Percentiles rank a stretch among this genome's conserved stretches.
Evolutionary conservation across 2,888 invertebrate genomes (phyloP).

Genomic region (Neoaliturus tenellus): DNA sequence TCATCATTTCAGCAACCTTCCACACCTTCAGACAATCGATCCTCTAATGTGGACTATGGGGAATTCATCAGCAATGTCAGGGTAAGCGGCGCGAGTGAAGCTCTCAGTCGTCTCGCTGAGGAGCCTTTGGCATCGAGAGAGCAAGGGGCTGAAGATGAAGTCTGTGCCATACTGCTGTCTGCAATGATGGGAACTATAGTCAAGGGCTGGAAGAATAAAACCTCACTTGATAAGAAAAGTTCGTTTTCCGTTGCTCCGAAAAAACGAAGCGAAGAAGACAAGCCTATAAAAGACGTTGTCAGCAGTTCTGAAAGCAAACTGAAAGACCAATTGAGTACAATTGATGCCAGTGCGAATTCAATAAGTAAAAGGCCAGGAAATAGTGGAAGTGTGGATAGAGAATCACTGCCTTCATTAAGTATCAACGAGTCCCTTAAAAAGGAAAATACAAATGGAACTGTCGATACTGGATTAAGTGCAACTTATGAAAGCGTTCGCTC

Average conservation of each 20-base stretch:
- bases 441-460: too few relatives aligned
- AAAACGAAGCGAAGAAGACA: background rate
- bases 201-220: background rate
- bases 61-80: background rate
- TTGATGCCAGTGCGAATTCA: too few relatives aligned
- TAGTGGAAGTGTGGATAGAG: background rate
- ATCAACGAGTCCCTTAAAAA: background rate
- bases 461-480: too few relatives aligned
- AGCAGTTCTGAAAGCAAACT: too few relatives aligned
- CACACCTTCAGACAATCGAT: background rate
- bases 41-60: background rate
- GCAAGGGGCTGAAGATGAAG: background rate
- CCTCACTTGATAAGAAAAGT: background rate
- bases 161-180: slow-evolving; percentile 17
- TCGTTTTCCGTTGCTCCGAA: background rate
- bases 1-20: too few relatives aligned
- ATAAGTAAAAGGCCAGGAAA: too few relatives aligned
- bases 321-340: too few relatives aligned
- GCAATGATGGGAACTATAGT: slow-evolving; percentile 22
- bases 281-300: background rate
- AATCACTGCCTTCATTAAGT: too few relatives aligned
- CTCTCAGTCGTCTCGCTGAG: too few relatives aligned
- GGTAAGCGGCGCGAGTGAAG: background rate
- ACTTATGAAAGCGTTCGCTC: background rate
- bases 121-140: background rate